These are phyloP conservation scores for Deroptyus accipitrinus DNA, from an alignment of 2,113 vertebrate species.

Conservation along the genomic window DNA sequence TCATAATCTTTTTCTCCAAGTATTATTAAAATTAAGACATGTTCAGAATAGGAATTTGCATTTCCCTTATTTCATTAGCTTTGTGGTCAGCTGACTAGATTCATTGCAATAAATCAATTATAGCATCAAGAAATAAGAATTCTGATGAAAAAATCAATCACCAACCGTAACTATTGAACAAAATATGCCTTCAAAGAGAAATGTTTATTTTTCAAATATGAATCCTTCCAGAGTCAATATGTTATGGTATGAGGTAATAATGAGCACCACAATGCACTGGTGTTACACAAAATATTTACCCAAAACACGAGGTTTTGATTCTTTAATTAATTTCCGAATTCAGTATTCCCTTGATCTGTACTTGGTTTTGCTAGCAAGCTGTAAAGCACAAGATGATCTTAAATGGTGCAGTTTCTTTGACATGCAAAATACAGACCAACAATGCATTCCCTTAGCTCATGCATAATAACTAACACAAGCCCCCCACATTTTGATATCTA, in stretches of 20 bases:
- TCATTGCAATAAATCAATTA: background rate
- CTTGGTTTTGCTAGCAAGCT: background rate
- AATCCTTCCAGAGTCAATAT: background rate
- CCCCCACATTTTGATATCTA: background rate
- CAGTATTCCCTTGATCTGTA: background rate
- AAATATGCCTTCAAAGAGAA: background rate
- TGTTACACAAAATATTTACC: background rate
- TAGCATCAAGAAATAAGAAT: background rate
- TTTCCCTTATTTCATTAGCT: background rate
- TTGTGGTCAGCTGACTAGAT: background rate
- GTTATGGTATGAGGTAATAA: background rate
- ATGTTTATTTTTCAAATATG: background rate
- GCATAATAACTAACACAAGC: background rate
- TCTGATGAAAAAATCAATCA: background rate
- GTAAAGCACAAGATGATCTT: background rate
- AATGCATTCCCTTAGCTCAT: background rate
- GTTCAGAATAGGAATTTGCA: background rate
- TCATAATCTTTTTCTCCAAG: background rate
- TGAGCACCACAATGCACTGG: background rate
- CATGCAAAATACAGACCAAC: background rate
- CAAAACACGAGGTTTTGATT: background rate
- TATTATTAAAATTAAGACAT: slow-evolving; percentile 3
- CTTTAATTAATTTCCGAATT: background rate
- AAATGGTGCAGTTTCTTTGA: background rate
- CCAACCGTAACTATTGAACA: background rate